Percentiles rank a stretch among this genome's conserved stretches.
Conservation (phyloP, 2,797 vertebrate species). For the Halcyon smyrnensis region DNA sequence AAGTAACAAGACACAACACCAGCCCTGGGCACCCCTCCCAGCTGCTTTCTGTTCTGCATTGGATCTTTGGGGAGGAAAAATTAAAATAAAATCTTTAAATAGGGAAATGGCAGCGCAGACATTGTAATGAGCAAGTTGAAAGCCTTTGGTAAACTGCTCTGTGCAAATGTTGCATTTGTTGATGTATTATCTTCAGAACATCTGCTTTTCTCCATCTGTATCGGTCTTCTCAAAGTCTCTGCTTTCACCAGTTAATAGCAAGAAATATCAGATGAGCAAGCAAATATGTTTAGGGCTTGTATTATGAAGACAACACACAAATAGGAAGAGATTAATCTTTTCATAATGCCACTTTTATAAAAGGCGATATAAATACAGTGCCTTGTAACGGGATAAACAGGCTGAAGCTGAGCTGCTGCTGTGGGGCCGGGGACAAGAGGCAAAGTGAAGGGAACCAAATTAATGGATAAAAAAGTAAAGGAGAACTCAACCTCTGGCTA, state of each 20-base stretch:
- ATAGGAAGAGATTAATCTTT: slow-evolving; percentile 65
- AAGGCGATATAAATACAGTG: slow-evolving; percentile 53
- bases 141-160: slow-evolving; percentile 25
- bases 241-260: slow-evolving; percentile 37
- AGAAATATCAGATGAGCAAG: slow-evolving; percentile 57
- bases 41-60: background rate
- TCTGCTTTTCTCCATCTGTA: slow-evolving; percentile 26
- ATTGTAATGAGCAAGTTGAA: background rate
- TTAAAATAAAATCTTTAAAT: background rate
- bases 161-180: background rate
- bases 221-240: slow-evolving; percentile 10
- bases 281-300: slow-evolving; percentile 60
- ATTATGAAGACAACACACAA: slow-evolving; percentile 52
- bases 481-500: slow-evolving; percentile 9
- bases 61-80: background rate
- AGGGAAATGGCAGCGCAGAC: background rate
- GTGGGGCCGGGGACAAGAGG: background rate
- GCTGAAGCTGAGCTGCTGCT: slow-evolving; percentile 3
- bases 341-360: slow-evolving; percentile 56
- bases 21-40: background rate
- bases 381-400: slow-evolving; percentile 63
- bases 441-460: slow-evolving; percentile 55
- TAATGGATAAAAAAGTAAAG: slow-evolving; percentile 40
- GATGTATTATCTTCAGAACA: slow-evolving; percentile 30
- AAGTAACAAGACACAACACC: fast-evolving